Evolutionary conservation across 2,113 vertebrate genomes (phyloP), one percentile per base, ranked within the genome.

Genomic region (Lethenteron camtschaticum): DNA sequence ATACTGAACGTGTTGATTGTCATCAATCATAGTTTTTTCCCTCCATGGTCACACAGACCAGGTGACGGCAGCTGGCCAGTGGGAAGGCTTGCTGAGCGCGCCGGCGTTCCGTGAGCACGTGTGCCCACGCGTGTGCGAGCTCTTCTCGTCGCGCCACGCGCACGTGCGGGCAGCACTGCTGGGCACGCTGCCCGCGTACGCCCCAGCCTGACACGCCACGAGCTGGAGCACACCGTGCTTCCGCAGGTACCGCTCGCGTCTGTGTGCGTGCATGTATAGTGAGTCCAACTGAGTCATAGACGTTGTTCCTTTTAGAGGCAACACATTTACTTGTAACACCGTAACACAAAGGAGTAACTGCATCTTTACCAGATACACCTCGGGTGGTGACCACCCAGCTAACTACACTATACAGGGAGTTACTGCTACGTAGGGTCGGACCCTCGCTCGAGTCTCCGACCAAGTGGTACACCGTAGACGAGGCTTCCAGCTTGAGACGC

Each of bases 111-210:
- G 81, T 73, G 80, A 83, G 1, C 81, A 89, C 0, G 86, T 99
- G 74, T 81, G 88, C 70, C 90, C 94, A 1, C 84, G 86, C 77
- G 84, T 99, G 56, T 81, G 95, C 57, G 89, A 83, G 77, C 82
- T 96, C 11, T 99, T 87, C 68, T 84, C 85, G 75, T 85, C 94
- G 12, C 91, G 91, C 0, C 91, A 99, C 77, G 94, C 92, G 66
- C 94, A 99, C 0, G 85, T 96, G 58, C 81, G 91, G 24, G 78
- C 89, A 55, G 89, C 90, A 72, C 73, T 99, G 75, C 81, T 99
- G 70, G 82, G 84, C 60, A 86, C 95, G 77, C 85, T 99, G 11
- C 83, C 89, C 68, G 80, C 87, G 76, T 99, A 95, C 0, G 88
- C 85, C 0, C 84, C 71, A 85, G 88, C 69, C 91, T 99, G 75